These are phyloP conservation scores for Parnassius smintheus DNA, from an alignment of 2,888 invertebrate genomes.

Conservation along the genomic window DNA sequence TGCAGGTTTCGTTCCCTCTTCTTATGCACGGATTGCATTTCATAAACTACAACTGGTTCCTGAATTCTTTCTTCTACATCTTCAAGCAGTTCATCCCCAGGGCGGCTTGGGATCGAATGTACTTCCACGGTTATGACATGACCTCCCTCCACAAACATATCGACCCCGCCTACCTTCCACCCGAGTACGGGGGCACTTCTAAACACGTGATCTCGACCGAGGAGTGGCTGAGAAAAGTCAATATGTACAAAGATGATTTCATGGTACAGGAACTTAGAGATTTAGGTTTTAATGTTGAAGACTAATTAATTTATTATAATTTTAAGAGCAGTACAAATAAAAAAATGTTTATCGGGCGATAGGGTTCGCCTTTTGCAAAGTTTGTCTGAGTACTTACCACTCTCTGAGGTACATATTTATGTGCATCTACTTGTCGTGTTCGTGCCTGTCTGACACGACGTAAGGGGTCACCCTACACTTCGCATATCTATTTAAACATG, in stretches of 20 bases:
- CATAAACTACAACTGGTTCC: conserved; percentile 89
- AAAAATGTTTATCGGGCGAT: no score
- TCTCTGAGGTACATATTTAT: no score
- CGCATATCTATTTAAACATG: no score
- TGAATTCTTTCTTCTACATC: conserved; percentile 86
- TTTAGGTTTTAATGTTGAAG: conserved; percentile 76
- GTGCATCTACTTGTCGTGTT: no score
- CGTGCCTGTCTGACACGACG: no score
- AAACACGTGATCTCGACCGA: conserved; percentile 78
- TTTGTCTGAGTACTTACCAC: no score
- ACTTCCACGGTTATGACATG: conserved; percentile 67
- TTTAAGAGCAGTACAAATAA: no score
- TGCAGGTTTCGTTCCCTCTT: conserved; percentile 86
- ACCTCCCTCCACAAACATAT: conserved; percentile 62
- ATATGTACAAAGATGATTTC: conserved; percentile 72
- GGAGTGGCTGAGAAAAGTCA: conserved; percentile 83
- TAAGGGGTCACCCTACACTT: no score
- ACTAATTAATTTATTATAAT: neutral
- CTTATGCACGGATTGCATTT: conserved; percentile 87
- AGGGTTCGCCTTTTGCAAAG: no score
- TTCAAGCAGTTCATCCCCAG: conserved; percentile 88
- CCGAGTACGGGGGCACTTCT: conserved; percentile 72
- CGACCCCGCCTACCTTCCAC: conserved; percentile 59
- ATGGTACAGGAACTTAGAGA: conserved; percentile 83
- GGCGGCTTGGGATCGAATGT: conserved; percentile 79